A percentile compares a stretch with the other conserved stretches of the same genome.
Conservation (phyloP, 2,888 invertebrate species). For the Pseudococcus jackbeardsleyi region DNA sequence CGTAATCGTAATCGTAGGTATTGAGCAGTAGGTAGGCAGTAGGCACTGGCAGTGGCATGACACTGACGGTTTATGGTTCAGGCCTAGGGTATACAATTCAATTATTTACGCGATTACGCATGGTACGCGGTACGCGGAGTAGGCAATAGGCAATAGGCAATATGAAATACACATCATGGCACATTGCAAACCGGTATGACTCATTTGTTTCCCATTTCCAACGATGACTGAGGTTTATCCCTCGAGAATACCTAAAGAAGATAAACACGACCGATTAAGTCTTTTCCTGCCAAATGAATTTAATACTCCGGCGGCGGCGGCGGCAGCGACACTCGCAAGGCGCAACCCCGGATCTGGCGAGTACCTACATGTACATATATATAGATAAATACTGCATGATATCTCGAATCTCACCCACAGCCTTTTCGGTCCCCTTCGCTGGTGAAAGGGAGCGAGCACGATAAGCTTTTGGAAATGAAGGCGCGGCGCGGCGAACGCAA, state of each 20-base stretch:
- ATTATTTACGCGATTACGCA: too few species aligned
- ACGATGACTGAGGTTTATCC: conserved; percentile 50
- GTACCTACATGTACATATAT: too few species aligned
- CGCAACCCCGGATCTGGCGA: neutral
- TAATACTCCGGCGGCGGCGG: neutral
- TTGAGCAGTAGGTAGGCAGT: too few species aligned
- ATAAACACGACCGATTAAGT: conserved; percentile 60
- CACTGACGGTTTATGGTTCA: too few species aligned
- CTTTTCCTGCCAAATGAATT: conserved; percentile 56
- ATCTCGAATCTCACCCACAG: neutral
- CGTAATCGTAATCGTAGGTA: too few species aligned
- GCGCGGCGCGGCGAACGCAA: neutral
- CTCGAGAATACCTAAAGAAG: conserved; percentile 29
- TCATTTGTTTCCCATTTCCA: conserved; percentile 36
- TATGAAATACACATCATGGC: neutral
- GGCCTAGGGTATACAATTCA: too few species aligned
- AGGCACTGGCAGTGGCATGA: too few species aligned
- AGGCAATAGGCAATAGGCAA: too few species aligned
- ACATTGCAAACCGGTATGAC: conserved; percentile 2
- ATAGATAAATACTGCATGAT: too few species aligned
- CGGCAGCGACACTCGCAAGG: too few species aligned
- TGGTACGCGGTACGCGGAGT: too few species aligned
- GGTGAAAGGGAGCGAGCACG: neutral
- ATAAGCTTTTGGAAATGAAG: neutral
- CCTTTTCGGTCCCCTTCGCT: too few species aligned